Conservation (phyloP, 2,888 invertebrate species). For the Salticus scenicus region DNA sequence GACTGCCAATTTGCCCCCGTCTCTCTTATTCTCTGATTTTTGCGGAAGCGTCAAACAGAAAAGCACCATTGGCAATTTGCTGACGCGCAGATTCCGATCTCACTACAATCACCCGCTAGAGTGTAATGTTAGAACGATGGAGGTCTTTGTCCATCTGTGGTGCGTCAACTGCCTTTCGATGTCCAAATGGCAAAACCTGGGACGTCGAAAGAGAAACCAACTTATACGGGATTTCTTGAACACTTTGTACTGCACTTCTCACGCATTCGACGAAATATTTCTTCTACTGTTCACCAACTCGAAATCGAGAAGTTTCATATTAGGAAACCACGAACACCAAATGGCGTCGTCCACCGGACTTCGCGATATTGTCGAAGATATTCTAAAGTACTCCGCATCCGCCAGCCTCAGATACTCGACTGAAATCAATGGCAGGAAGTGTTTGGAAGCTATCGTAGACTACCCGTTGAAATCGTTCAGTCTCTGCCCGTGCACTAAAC, state of each 20-base stretch:
- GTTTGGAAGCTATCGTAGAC: constrained; percentile 33
- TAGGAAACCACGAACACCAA: not conserved
- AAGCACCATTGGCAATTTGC: not conserved
- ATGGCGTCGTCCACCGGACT: constrained; percentile 17
- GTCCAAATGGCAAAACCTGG: constrained; percentile 31
- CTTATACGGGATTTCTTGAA: constrained; percentile 48
- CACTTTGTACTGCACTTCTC: constrained; percentile 55
- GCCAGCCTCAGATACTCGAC: constrained; percentile 14
- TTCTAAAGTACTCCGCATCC: constrained; percentile 23
- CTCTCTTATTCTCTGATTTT: constrained; percentile 38
- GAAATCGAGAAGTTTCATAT: constrained; percentile 24
- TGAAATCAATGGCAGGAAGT: not conserved
- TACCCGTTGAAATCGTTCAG: constrained; percentile 58
- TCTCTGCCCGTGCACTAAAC: constrained; percentile 53
- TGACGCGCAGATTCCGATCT: not conserved
- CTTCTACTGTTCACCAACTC: constrained; percentile 41
- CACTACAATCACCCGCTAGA: constrained; percentile 10
- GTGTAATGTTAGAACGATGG: constrained; percentile 18
- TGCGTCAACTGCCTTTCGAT: constrained; percentile 33
- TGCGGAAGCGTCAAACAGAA: constrained; percentile 5
- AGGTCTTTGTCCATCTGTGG: constrained; percentile 39
- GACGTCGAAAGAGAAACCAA: constrained; percentile 7
- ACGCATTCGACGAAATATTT: constrained; percentile 53
- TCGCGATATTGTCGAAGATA: constrained; percentile 26
- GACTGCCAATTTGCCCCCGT: not conserved